Base-by-base conservation (phyloP, 1,140 invertebrate genomes). In the Cotesia glomerata region DNA sequence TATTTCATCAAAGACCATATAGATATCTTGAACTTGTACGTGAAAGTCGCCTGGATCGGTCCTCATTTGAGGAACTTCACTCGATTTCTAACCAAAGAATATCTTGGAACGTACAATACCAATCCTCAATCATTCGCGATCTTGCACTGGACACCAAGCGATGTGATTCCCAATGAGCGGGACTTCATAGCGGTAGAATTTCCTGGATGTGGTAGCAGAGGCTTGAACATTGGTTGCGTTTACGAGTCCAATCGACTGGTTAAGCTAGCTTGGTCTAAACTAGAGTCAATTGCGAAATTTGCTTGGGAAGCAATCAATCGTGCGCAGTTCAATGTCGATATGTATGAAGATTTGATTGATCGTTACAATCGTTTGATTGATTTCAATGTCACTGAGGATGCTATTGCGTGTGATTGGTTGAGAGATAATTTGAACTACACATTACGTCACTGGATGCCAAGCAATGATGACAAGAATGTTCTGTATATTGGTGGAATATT, bases 401-500 rank as follows among this genome's bases (percentile, higher is more conserved):
- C 89, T 5, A 85, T 92, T 0, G 94, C 94, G 0, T 95, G 94
- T 78, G 79, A 88, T 8, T 95, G 93, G 93, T 78, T 95, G 54
- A 83, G 76, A 14, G 76, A 87, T 1, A 89, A 92, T 78, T 52
- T 84, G 3, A 80, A 85, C n/a, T 71, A 84, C 14, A 83, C 85
- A 1, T 89, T 91, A 83, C 75, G 76, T 0, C 74, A 79, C 5
- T 94, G 93, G 92, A 82, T 89, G 64, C 89, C 88, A 0, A 79
- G 76, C 1, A 81, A 86, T 65, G 80, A 86, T 0, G 83, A 86
- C 4, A 88, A 88, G 52, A 90, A 90, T 76, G 86, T 78, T 3
- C 82, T 87, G 1, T 81, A 91, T 16, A 91, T 95, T 64, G 93
- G 93, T 54, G 94, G 94, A 2, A 94, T 95, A 76, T 95, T 95